phyloP scores from a whole-genome alignment of 2,113 vertebrate genomes.

The Bos taurus region DNA sequence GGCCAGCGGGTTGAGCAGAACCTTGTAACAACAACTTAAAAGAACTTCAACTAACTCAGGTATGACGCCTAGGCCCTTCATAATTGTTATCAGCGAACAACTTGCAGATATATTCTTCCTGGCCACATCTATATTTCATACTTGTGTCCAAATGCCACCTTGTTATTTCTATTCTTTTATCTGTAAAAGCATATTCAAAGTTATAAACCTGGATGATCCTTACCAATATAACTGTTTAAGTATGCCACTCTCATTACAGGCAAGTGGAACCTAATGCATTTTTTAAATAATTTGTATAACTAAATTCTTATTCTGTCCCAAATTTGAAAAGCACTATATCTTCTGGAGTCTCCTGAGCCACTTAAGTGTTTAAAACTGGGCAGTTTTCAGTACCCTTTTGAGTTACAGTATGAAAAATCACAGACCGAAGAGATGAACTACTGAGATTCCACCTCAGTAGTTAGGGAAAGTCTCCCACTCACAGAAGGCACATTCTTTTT shows the following conservation, averaged over 20 bases:
- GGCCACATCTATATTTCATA: neutral
- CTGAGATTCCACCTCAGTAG: neutral
- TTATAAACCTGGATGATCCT: neutral
- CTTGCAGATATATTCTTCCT: neutral
- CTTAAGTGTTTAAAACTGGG: neutral
- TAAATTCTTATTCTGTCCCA: neutral
- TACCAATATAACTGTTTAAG: neutral
- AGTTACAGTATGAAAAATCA: neutral
- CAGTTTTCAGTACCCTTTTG: neutral
- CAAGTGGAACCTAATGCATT: slow-evolving; percentile 21
- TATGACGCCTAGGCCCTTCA: neutral
- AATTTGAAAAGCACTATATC: slow-evolving; percentile 22
- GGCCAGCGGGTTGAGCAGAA: neutral
- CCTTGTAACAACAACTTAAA: neutral
- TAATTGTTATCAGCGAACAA: neutral
- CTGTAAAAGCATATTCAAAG: neutral
- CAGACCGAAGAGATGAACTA: neutral
- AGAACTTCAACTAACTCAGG: neutral
- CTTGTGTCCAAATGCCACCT: neutral
- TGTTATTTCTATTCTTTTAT: neutral
- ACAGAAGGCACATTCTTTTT: neutral
- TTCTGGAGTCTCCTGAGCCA: neutral
- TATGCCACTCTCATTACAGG: neutral
- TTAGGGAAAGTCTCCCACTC: neutral
- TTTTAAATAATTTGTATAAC: slow-evolving; percentile 29